Conservation (phyloP, 2,113 vertebrate genomes). For the Euleptes europaea region DNA sequence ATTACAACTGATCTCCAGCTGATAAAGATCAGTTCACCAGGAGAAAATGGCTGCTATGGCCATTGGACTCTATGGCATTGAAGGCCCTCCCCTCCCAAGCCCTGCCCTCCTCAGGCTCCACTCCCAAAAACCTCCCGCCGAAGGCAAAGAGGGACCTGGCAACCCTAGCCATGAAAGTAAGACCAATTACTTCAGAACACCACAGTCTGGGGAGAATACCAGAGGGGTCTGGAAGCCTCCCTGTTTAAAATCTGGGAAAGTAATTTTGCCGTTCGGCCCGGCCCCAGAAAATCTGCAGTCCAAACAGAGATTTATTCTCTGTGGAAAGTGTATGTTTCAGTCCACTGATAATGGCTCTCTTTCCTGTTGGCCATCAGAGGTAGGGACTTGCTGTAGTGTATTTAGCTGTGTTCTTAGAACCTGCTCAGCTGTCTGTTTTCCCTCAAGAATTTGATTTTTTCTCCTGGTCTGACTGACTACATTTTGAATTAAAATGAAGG, state of each 20-base stretch:
- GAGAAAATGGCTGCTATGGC: too few species aligned
- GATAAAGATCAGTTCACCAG: too few species aligned
- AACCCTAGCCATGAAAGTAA: too few species aligned
- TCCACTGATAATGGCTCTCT: neutral
- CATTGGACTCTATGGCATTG: too few species aligned
- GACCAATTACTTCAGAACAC: too few species aligned
- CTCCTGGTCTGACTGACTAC: slow-evolving; percentile 14
- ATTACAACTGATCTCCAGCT: too few species aligned
- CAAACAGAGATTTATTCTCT: slow-evolving; percentile 20
- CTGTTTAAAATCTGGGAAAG: slow-evolving; percentile 2
- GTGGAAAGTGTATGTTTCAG: neutral
- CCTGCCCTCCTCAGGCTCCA: too few species aligned
- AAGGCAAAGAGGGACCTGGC: too few species aligned
- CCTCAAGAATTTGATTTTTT: slow-evolving; percentile 27
- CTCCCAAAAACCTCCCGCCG: too few species aligned
- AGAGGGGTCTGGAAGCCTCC: neutral
- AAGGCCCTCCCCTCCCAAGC: too few species aligned
- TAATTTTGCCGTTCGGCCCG: neutral
- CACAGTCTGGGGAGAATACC: too few species aligned
- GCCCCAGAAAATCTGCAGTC: slow-evolving; percentile 5
- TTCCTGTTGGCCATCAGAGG: neutral
- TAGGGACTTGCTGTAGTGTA: slow-evolving; percentile 12
- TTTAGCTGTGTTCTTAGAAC: slow-evolving; percentile 40
- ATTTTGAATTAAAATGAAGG: slow-evolving; percentile 3
- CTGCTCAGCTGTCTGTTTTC: neutral